phyloP scores from a whole-genome alignment of 2,797 vertebrate genomes.

The Lagodon rhomboides region DNA sequence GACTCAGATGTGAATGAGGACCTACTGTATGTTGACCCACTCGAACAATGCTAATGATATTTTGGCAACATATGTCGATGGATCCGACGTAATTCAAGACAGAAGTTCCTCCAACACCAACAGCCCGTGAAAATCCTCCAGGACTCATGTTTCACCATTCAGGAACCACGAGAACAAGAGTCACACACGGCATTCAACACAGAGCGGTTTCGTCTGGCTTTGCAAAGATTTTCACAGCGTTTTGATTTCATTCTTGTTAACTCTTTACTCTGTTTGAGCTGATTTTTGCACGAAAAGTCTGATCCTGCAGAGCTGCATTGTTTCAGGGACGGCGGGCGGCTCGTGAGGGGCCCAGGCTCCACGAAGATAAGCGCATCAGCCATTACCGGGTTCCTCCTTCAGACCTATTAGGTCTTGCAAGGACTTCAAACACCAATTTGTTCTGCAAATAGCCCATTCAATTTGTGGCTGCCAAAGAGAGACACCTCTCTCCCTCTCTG shows the following conservation, averaged over 20 bases:
- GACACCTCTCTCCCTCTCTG: constrained; percentile 82
- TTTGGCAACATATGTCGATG: not conserved
- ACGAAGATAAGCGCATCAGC: constrained; percentile 80
- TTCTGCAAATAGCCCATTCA: constrained; percentile 89
- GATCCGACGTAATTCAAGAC: not conserved
- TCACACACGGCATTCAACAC: not conserved
- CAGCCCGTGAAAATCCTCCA: not conserved
- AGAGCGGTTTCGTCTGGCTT: not conserved
- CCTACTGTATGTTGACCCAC: not conserved
- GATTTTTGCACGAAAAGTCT: constrained; percentile 59
- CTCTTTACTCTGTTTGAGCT: constrained; percentile 41
- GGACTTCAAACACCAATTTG: constrained; percentile 89
- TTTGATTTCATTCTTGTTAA: constrained; percentile 44
- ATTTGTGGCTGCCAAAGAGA: constrained; percentile 80
- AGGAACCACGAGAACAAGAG: not conserved
- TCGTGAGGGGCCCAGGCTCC: constrained; percentile 64
- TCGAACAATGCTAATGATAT: not conserved
- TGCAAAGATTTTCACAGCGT: constrained; percentile 3
- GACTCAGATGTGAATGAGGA: not conserved
- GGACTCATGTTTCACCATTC: constrained; percentile 1
- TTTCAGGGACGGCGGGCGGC: constrained; percentile 59
- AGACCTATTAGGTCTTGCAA: constrained; percentile 86
- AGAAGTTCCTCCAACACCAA: not conserved
- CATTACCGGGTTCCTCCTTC: constrained; percentile 82
- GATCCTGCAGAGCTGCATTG: constrained; percentile 48